These are phyloP conservation scores for Leistus spinibarbis DNA, from an alignment of 2,888 invertebrate genomes.

Conservation along the genomic window DNA sequence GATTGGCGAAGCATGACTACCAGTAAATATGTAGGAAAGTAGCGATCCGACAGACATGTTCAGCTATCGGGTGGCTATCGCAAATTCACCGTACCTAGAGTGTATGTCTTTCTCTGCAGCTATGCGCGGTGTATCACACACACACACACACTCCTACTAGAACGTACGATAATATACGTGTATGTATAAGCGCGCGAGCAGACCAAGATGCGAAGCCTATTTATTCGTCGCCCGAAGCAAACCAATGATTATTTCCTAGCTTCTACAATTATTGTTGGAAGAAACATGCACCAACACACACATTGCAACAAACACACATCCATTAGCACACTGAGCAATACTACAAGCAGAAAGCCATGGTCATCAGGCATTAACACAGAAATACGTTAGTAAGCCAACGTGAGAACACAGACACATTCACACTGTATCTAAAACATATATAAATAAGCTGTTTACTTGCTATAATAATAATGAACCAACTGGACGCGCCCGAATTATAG, in stretches of 20 bases:
- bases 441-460: too few relatives aligned
- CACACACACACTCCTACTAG: background rate
- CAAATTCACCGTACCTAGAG: background rate
- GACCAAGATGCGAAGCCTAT: slow-evolving; percentile 12
- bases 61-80: background rate
- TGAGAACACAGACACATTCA: too few relatives aligned
- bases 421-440: too few relatives aligned
- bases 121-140: background rate
- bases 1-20: too few relatives aligned
- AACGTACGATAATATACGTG: background rate
- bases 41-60: too few relatives aligned
- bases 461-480: too few relatives aligned
- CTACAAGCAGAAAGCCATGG: too few relatives aligned
- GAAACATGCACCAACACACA: background rate
- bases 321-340: background rate
- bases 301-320: slow-evolving; percentile 20
- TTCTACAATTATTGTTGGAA: slow-evolving; percentile 33
- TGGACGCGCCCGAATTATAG: too few relatives aligned
- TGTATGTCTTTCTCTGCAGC: background rate
- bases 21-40: too few relatives aligned
- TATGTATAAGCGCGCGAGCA: background rate
- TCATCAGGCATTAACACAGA: too few relatives aligned
- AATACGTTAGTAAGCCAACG: too few relatives aligned
- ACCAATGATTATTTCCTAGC: slow-evolving; percentile 37
- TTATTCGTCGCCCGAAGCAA: slow-evolving; percentile 25